phyloP scores from a whole-genome alignment of 2,797 vertebrate genomes.

The Sphaeramia orbicularis region DNA sequence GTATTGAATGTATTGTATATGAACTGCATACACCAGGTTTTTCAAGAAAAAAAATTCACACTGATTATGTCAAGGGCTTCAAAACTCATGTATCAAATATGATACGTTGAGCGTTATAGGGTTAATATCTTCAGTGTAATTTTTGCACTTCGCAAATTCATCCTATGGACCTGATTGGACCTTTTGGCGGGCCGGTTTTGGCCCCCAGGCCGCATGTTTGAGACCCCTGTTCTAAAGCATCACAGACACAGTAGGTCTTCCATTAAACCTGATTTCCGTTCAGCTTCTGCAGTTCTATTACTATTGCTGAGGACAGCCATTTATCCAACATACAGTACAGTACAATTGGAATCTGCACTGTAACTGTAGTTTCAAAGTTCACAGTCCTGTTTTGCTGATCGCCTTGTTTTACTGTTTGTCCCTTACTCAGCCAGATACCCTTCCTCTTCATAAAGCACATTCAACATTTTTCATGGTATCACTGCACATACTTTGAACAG shows the following conservation, averaged over 20 bases:
- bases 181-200: no score
- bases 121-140: no score
- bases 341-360: constrained; percentile 38
- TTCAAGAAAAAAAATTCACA: no score
- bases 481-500: constrained; percentile 36
- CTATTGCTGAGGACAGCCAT: constrained; percentile 48
- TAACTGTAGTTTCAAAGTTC: constrained; percentile 53
- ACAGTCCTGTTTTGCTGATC: constrained; percentile 63
- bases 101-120: no score
- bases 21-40: no score
- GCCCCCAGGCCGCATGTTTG: no score
- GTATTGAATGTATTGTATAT: no score
- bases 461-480: constrained; percentile 53
- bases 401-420: constrained; percentile 60
- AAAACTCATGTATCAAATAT: no score
- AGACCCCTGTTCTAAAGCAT: no score
- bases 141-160: no score
- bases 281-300: constrained; percentile 14
- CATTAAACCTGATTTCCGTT: constrained; percentile 32
- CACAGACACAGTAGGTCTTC: not conserved
- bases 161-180: no score
- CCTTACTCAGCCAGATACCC: constrained; percentile 67
- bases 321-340: constrained; percentile 32
- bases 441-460: constrained; percentile 55
- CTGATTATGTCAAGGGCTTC: no score